Evolutionary conservation across 2,888 invertebrate genomes (phyloP).

Genomic region (Hemicrepidius hirtus): DNA sequence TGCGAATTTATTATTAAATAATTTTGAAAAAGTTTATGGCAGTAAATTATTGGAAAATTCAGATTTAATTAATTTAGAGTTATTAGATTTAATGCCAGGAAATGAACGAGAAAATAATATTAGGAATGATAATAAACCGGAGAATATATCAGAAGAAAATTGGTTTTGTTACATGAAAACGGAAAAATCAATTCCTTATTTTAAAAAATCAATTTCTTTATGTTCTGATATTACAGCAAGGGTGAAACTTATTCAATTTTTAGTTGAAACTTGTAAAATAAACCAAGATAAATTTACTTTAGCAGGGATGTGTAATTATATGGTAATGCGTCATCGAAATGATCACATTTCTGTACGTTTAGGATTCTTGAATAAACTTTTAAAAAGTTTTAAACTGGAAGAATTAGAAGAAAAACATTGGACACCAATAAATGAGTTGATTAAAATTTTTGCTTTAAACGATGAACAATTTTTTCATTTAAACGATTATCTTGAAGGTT

Average conservation of each 20-base stretch:
- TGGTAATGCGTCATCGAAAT: constrained; percentile 28
- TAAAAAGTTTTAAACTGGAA: constrained; percentile 3
- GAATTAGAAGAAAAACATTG: constrained; percentile 33
- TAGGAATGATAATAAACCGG: not conserved
- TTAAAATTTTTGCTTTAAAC: constrained; percentile 8
- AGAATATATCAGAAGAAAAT: constrained; percentile 1
- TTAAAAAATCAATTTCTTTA: constrained; percentile 25
- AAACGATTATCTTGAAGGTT: constrained; percentile 12
- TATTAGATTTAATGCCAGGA: constrained; percentile 31
- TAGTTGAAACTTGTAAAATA: constrained; percentile 45
- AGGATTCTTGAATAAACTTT: constrained; percentile 3
- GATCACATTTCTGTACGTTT: constrained; percentile 20
- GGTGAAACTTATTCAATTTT: constrained; percentile 9
- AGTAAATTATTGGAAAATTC: constrained; percentile 33
- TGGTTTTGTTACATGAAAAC: constrained; percentile 27
- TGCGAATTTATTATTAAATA: constrained; percentile 11
- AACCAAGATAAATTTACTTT: constrained; percentile 28
- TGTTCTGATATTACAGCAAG: constrained; percentile 22
- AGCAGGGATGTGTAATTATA: constrained; percentile 25
- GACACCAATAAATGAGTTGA: constrained; percentile 26
- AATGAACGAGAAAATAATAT: constrained; percentile 14
- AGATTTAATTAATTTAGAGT: not conserved
- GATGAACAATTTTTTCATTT: constrained; percentile 3
- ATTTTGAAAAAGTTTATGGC: constrained; percentile 31
- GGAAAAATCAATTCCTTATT: constrained; percentile 34